Conservation (phyloP, 2,113 vertebrate species). For the Phrynosoma blainvillii region DNA sequence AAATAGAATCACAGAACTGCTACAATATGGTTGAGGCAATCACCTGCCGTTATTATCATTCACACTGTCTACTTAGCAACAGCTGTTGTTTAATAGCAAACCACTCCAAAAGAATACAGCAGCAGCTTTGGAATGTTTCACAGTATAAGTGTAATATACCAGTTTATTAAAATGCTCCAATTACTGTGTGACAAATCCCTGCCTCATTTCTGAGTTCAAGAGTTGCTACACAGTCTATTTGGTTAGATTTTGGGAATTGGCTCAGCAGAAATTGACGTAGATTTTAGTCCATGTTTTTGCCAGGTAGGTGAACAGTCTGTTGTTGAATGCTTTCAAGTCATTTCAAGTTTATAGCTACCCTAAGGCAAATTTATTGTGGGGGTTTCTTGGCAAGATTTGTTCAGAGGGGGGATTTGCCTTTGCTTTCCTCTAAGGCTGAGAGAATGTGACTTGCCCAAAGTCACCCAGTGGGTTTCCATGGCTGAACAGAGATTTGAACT, state of each 20-base stretch:
- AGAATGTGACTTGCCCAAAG: too few relatives aligned
- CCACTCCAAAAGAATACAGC: conserved; percentile 27
- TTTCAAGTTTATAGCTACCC: too few relatives aligned
- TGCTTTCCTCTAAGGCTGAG: too few relatives aligned
- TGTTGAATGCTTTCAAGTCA: too few relatives aligned
- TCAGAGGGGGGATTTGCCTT: too few relatives aligned
- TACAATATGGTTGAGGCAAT: conserved; percentile 1
- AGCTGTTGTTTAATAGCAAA: conserved; percentile 30
- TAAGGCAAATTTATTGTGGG: too few relatives aligned
- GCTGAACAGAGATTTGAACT: too few relatives aligned
- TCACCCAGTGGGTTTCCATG: too few relatives aligned
- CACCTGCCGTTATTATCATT: conserved; percentile 25
- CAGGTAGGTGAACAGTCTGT: neutral
- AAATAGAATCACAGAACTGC: neutral
- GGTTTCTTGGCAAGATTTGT: too few relatives aligned
- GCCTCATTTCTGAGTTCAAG: conserved; percentile 35
- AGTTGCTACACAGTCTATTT: fast-evolving
- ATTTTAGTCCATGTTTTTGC: conserved; percentile 48
- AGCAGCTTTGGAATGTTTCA: conserved; percentile 27
- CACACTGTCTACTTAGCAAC: neutral
- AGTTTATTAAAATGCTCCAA: conserved; percentile 25
- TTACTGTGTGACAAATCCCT: conserved; percentile 16
- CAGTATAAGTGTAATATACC: neutral
- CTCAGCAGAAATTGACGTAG: conserved; percentile 31
- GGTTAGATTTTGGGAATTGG: conserved; percentile 32